Conservation (phyloP, 2,113 vertebrate genomes). For the Eulacestoma nigropectus region DNA sequence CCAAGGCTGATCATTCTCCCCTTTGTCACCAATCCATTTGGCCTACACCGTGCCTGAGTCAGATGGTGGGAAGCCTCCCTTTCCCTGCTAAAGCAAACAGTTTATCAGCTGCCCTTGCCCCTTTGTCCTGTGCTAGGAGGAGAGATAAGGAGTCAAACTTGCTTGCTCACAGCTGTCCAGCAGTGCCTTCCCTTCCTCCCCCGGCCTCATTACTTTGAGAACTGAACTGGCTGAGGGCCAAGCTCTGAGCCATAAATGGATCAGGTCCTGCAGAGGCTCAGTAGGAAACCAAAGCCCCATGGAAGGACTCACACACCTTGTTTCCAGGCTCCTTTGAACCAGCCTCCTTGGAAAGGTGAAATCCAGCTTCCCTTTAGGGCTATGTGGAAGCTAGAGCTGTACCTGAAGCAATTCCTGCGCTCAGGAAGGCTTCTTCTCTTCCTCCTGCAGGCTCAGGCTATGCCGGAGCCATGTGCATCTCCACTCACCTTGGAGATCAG, state of each 20-base stretch:
- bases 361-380: not conserved
- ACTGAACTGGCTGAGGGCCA: not conserved
- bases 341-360: not conserved
- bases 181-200: not conserved
- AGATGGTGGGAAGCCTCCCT: not conserved
- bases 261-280: not conserved
- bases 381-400: not conserved
- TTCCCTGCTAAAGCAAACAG: constrained; percentile 17
- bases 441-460: not conserved
- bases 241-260: not conserved
- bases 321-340: not conserved
- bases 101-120: not conserved
- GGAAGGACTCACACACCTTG: not conserved
- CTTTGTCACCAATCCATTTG: not conserved
- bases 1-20: not conserved
- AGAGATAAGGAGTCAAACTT: constrained; percentile 14
- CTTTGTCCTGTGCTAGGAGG: constrained; percentile 12
- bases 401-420: not conserved
- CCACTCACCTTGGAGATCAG: not conserved
- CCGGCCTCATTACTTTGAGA: not conserved
- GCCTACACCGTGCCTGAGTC: not conserved
- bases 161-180: not conserved
- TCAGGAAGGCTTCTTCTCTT: not conserved
- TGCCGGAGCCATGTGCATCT: not conserved
- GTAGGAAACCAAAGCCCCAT: not conserved